These are phyloP conservation scores for Osedax fenrisi DNA, from an alignment of 2,888 invertebrate genomes.

Conservation along the genomic window DNA sequence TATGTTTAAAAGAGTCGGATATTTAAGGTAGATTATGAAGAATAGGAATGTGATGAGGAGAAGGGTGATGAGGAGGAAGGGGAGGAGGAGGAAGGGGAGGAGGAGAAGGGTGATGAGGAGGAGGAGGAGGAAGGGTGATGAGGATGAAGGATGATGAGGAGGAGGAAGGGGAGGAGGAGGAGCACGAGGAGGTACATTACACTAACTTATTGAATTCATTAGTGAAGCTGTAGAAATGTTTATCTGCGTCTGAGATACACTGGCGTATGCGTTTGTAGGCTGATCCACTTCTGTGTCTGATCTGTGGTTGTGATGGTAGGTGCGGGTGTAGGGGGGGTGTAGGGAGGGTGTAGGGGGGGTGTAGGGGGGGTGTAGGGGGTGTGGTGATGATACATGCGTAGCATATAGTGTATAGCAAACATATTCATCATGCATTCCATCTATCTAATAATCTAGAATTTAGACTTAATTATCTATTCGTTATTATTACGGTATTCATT, in stretches of 20 bases:
- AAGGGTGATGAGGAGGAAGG: not conserved
- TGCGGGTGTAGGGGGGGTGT: too few species aligned
- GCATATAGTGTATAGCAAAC: too few species aligned
- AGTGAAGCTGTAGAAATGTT: constrained; percentile 79
- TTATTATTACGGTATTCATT: too few species aligned
- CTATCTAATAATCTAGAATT: too few species aligned
- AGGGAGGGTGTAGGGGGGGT: too few species aligned
- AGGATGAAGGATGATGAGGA: not conserved
- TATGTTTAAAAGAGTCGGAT: not conserved
- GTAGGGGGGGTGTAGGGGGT: too few species aligned
- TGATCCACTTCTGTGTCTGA: constrained; percentile 70
- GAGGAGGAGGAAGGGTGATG: constrained; percentile 1
- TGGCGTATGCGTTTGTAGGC: constrained; percentile 76
- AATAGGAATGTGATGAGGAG: not conserved
- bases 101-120: not conserved
- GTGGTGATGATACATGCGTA: too few species aligned
- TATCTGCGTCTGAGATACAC: constrained; percentile 64
- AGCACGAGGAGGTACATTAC: not conserved
- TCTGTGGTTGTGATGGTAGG: too few species aligned
- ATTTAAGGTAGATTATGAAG: not conserved
- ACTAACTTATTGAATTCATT: constrained; percentile 87
- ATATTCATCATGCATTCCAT: too few species aligned
- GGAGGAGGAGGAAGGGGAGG: not conserved
- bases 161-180: not conserved
- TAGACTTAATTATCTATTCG: too few species aligned